Evolutionary conservation across 1,140 invertebrate species (phyloP).

Genomic region (Megalopta genalis): DNA sequence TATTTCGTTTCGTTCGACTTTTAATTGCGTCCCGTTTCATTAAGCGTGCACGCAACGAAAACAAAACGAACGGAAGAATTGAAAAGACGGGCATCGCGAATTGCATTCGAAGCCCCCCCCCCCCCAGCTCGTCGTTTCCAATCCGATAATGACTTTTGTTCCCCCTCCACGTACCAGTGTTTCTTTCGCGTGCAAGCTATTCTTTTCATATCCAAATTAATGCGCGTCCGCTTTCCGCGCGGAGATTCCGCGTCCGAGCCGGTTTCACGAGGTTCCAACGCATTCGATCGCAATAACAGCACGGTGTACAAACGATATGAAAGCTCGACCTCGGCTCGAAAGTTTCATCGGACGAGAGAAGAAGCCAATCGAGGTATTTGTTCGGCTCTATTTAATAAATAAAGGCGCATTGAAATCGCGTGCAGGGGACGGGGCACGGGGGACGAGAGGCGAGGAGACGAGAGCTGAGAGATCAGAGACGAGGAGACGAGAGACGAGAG

Average conservation of each 20-base stretch:
- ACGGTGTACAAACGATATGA: not conserved
- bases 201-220: constrained; percentile 43
- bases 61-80: not conserved
- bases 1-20: not conserved
- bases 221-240: constrained; percentile 33
- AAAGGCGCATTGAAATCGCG: not conserved
- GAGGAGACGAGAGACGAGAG: no score
- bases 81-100: not conserved
- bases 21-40: not conserved
- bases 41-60: not conserved
- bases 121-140: no score
- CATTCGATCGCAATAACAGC: constrained; percentile 30
- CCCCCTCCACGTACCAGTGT: not conserved
- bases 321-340: not conserved
- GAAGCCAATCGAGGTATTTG: not conserved
- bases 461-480: no score
- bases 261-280: constrained; percentile 13
- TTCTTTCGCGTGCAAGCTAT: constrained; percentile 36
- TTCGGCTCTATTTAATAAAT: not conserved
- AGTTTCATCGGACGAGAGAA: not conserved
- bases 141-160: constrained; percentile 49
- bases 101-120: not conserved
- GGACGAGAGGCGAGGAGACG: no score
- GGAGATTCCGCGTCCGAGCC: no score
- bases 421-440: no score